These are phyloP conservation scores for Nasonia giraulti DNA, from an alignment of 1,140 invertebrate genomes.

Conservation along the genomic window DNA sequence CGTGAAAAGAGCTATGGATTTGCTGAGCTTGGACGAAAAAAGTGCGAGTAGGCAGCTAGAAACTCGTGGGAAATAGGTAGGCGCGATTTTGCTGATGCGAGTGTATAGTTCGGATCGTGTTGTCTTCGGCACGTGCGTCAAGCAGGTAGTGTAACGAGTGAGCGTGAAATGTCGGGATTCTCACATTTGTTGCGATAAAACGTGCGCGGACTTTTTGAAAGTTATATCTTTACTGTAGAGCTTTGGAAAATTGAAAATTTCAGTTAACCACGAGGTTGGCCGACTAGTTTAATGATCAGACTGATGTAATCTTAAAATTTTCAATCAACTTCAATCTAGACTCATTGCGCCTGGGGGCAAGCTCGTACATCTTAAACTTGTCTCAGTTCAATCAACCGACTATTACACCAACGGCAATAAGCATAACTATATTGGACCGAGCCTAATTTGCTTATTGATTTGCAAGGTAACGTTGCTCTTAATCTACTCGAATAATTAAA, in stretches of 20 bases:
- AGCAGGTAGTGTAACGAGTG: background rate
- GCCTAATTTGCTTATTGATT: background rate
- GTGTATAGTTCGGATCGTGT: background rate
- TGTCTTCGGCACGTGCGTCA: background rate
- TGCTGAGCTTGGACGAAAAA: background rate
- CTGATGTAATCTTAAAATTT: slow-evolving; percentile 49
- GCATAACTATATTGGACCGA: background rate
- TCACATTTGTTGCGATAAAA: background rate
- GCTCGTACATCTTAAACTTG: slow-evolving; percentile 26
- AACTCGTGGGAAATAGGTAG: slow-evolving; percentile 13
- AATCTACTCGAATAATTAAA: slow-evolving; percentile 9
- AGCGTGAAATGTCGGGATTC: too few relatives aligned
- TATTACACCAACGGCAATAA: background rate
- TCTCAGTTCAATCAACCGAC: slow-evolving; percentile 2
- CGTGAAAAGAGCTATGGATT: background rate
- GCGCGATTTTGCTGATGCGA: background rate
- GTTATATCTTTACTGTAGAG: too few relatives aligned
- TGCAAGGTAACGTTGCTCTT: background rate
- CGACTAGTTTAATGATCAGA: background rate
- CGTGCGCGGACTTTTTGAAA: too few relatives aligned
- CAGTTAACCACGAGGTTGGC: background rate
- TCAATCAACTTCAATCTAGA: slow-evolving; percentile 59
- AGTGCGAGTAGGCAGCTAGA: background rate
- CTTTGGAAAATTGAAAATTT: background rate
- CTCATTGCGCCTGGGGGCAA: slow-evolving; percentile 50